These are phyloP conservation scores for Agonum fuliginosum DNA, from an alignment of 2,888 invertebrate species.

Conservation along the genomic window DNA sequence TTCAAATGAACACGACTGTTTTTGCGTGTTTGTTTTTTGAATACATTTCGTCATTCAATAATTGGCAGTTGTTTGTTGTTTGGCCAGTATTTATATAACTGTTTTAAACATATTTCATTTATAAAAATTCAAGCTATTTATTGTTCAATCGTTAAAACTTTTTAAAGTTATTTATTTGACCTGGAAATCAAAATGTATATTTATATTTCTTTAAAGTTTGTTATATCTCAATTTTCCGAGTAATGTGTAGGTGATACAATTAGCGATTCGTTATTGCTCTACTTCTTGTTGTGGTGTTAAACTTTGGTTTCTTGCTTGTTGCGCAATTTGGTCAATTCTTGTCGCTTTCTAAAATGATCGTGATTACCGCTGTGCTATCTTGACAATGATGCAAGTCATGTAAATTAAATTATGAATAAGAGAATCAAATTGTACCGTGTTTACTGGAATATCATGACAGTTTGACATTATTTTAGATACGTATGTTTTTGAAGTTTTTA, in stretches of 20 bases:
- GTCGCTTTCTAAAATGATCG: constrained; percentile 61
- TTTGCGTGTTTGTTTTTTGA: not conserved
- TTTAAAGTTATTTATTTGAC: not conserved
- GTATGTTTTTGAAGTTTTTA: too few species aligned
- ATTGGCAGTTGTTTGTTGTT: not conserved
- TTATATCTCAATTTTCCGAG: not conserved
- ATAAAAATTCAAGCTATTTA: too few species aligned
- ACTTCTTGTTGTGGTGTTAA: constrained; percentile 54
- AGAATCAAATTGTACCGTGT: constrained; percentile 15
- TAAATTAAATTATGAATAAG: constrained; percentile 53
- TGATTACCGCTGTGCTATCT: constrained; percentile 44
- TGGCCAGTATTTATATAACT: constrained; percentile 3
- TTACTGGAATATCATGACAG: constrained; percentile 4
- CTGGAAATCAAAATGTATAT: not conserved
- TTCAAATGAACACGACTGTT: not conserved
- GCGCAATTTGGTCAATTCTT: constrained; percentile 57
- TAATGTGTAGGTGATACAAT: not conserved
- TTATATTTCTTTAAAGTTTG: not conserved
- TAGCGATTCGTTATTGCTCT: constrained; percentile 54
- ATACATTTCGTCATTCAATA: constrained; percentile 2
- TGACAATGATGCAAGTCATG: constrained; percentile 57
- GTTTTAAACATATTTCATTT: not conserved
- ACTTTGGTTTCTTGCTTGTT: constrained; percentile 61
- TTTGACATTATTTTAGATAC: not conserved
- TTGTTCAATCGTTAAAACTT: constrained; percentile 30